Conservation (phyloP, 2,113 vertebrate species). For the Genyomyrus donnyi region DNA sequence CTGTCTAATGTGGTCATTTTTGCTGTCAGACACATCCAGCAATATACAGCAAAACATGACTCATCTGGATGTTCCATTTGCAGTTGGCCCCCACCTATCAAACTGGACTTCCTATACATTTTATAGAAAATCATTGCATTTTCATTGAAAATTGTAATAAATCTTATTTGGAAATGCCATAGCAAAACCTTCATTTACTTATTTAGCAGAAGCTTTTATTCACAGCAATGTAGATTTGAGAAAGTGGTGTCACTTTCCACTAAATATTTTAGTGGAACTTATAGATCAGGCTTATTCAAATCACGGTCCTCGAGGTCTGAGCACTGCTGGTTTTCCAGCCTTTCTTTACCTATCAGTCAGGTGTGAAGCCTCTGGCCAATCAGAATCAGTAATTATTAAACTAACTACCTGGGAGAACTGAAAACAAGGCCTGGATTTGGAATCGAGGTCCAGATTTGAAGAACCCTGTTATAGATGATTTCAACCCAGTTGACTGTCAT, state of each 20-base stretch:
- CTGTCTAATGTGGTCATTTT: background rate
- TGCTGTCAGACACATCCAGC: background rate
- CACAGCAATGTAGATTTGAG: background rate
- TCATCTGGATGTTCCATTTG: background rate
- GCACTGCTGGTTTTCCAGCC: too few relatives aligned
- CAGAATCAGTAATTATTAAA: too few relatives aligned
- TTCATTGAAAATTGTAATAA: background rate
- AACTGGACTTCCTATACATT: background rate
- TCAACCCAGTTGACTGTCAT: background rate
- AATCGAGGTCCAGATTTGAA: too few relatives aligned
- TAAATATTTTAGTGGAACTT: too few relatives aligned
- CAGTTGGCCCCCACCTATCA: background rate
- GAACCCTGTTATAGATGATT: background rate
- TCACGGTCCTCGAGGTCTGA: accelerated
- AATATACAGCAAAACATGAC: background rate
- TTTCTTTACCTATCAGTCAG: too few relatives aligned
- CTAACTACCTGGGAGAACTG: too few relatives aligned
- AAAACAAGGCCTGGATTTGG: too few relatives aligned
- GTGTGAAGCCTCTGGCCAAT: too few relatives aligned
- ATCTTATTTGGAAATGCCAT: background rate
- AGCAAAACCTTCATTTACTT: background rate
- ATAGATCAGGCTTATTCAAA: too few relatives aligned
- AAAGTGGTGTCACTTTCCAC: background rate
- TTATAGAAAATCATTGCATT: background rate
- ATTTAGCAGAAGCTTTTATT: background rate